Base-by-base conservation (phyloP, 2,888 invertebrate species). In the Lycocerus yunnanus region DNA sequence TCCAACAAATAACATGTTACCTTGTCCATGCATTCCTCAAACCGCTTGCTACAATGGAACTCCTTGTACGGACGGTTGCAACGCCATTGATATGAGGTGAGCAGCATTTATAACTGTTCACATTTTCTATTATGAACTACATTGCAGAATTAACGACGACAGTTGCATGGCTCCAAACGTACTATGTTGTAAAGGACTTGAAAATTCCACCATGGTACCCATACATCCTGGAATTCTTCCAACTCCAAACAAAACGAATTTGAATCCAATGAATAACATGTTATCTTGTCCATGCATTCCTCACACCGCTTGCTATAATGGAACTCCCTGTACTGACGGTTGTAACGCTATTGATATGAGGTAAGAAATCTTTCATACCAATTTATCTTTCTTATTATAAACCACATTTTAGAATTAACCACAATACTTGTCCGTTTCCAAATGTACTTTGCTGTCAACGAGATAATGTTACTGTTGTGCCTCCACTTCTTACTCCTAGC, bases 391-490 rank as follows among this genome's bases (percentile, higher is more conserved):
- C n/a, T n/a, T n/a, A n/a, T n/a, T n/a, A n/a, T n/a, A n/a, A n/a
- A 6, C 6, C n/a, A n/a, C 4, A 43, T 43, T 43, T 43, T 43
- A 43, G 43, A 43, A 13, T n/a, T 1, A 16, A 16, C 9, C 15
- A 60, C 9, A 6, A 15, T 60, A 4, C 15, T 16, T 16, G 60
- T 87, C 87, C 76, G 90, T 90, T 79, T 6, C 82, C 91, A 78
- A 90, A 91, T 24, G 88, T 89, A 16, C 92, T 92, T 81, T 91
- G 91, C 81, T 84, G 84, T n/a, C n/a, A n/a, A n/a, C 79, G 84
- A 66, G n/a, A n/a, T n/a, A n/a, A n/a, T n/a, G n/a, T n/a, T n/a
- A n/a, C n/a, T n/a, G n/a, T n/a, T n/a, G n/a, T n/a, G n/a, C n/a
- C n/a, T n/a, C n/a, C n/a, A n/a, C n/a, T n/a, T n/a, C n/a, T n/a